These are phyloP conservation scores for Tipula unca DNA, from an alignment of 2,888 invertebrate species.

Conservation along the genomic window DNA sequence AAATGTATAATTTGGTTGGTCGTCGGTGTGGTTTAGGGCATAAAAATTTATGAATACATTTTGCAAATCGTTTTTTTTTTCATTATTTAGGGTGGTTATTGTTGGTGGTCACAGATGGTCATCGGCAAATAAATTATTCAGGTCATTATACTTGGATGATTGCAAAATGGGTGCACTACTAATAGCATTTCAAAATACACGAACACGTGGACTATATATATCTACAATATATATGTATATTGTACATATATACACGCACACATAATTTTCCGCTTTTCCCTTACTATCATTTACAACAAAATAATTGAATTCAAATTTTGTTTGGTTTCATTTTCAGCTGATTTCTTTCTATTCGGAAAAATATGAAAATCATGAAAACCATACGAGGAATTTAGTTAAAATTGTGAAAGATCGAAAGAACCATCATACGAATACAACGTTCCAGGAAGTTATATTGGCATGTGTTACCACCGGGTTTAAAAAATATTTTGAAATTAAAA, in stretches of 20 bases:
- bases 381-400: conserved; percentile 35
- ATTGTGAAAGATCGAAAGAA: conserved; percentile 30
- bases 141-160: background rate
- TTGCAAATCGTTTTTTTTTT: background rate
- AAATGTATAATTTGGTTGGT: background rate
- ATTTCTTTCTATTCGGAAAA: conserved; percentile 37
- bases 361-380: conserved; percentile 37
- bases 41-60: background rate
- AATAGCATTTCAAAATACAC: background rate
- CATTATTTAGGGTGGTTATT: background rate
- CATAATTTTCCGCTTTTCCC: background rate
- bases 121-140: background rate
- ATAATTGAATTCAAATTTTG: background rate
- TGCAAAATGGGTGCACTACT: background rate
- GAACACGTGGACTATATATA: background rate
- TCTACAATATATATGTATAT: too few species aligned
- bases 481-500: conserved; percentile 41
- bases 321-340: conserved; percentile 23
- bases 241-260: background rate
- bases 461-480: conserved; percentile 45
- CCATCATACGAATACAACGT: conserved; percentile 38
- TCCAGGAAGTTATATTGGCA: conserved; percentile 43
- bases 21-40: background rate
- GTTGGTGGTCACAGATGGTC: background rate
- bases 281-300: background rate